Evolutionary conservation across 1,140 invertebrate genomes (phyloP).

Genomic region (Magallana gigas): DNA sequence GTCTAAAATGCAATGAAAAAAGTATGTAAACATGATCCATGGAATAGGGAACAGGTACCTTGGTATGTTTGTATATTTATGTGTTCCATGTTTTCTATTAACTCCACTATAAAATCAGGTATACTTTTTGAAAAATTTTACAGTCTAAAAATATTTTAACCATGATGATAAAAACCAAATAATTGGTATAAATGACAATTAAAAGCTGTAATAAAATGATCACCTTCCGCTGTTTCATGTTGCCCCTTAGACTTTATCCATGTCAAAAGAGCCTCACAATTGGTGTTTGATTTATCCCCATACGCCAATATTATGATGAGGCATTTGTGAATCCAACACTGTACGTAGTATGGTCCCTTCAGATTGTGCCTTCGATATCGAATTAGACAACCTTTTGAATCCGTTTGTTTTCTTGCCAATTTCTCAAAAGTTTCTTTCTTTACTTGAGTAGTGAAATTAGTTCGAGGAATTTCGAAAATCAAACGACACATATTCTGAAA

Average conservation of each 20-base stretch:
- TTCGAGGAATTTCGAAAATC: neutral
- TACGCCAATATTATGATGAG: neutral
- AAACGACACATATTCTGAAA: neutral
- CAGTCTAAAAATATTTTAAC: too few species aligned
- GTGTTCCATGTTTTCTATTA: too few species aligned
- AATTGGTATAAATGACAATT: too few species aligned
- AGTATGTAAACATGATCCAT: too few species aligned
- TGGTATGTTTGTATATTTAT: too few species aligned
- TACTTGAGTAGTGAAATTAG: neutral
- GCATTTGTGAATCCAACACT: slow-evolving; percentile 2
- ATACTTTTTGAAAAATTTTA: too few species aligned
- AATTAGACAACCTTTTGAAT: neutral
- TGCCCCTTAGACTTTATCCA: neutral
- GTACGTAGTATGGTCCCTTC: neutral
- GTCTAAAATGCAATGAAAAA: too few species aligned
- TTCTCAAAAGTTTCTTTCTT: neutral
- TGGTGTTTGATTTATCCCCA: neutral
- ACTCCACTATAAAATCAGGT: too few species aligned
- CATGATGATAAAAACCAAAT: too few species aligned
- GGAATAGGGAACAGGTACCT: too few species aligned
- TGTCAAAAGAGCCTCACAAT: neutral
- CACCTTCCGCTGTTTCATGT: too few species aligned
- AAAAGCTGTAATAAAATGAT: too few species aligned
- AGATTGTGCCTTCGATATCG: neutral
- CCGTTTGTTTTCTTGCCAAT: neutral